Percentiles rank a stretch among this genome's conserved stretches.
Conservation (phyloP, 2,797 vertebrate genomes). For the Microctenopoma stevenorrisi region DNA sequence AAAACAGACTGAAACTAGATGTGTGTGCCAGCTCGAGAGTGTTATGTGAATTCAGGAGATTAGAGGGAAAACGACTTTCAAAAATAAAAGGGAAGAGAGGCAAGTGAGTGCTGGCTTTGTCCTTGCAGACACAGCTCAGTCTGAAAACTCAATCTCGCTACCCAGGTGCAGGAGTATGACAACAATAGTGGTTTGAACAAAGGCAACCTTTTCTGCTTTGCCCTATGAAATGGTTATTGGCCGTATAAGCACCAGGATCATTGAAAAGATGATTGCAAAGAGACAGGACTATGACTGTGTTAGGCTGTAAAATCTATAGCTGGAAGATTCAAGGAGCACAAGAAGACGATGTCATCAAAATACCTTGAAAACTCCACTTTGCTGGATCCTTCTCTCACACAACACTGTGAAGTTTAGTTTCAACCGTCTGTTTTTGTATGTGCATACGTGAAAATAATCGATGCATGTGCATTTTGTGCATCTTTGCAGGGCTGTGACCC, state of each 20-base stretch:
- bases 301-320: constrained; percentile 51
- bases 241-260: constrained; percentile 57
- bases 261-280: constrained; percentile 63
- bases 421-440: not conserved
- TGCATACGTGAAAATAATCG: not conserved
- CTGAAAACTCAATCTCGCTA: constrained; percentile 77
- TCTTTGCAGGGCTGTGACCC: constrained; percentile 86
- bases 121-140: constrained; percentile 75
- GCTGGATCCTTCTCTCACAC: constrained; percentile 8
- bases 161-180: constrained; percentile 75
- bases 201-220: constrained; percentile 69
- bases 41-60: constrained; percentile 60
- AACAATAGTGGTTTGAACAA: constrained; percentile 78
- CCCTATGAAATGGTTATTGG: constrained; percentile 65
- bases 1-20: constrained; percentile 48
- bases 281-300: constrained; percentile 36
- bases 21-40: constrained; percentile 54
- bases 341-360: constrained; percentile 48
- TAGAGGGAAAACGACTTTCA: constrained; percentile 65
- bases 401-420: constrained; percentile 10
- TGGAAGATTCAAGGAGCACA: constrained; percentile 48
- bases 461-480: not conserved
- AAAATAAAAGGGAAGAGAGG: constrained; percentile 71
- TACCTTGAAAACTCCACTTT: constrained; percentile 52
- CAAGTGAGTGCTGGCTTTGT: constrained; percentile 73